Evolutionary conservation across 2,113 vertebrate species (phyloP).

Genomic region (Romanogobio albipinnatus): DNA sequence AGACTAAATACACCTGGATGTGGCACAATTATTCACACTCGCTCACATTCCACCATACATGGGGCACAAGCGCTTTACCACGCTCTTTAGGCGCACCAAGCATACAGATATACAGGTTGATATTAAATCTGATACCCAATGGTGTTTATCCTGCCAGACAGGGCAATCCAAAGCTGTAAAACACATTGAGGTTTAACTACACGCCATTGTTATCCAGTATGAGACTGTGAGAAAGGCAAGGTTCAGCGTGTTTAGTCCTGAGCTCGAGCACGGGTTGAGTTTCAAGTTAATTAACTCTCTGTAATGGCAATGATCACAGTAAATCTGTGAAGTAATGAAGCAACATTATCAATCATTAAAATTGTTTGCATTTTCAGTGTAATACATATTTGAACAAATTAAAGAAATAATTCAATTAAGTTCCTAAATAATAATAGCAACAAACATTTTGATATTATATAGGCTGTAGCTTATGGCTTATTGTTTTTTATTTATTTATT

Average conservation of each 20-base stretch:
- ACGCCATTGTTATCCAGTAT: slow-evolving; percentile 32
- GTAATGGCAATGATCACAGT: background rate
- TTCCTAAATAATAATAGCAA: background rate
- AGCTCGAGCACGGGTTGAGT: slow-evolving; percentile 1
- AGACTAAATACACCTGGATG: slow-evolving; percentile 55
- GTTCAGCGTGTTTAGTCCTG: slow-evolving; percentile 26
- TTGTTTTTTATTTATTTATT: too few relatives aligned
- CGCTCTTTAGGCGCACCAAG: slow-evolving; percentile 54
- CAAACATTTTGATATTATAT: too few relatives aligned
- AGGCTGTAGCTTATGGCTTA: too few relatives aligned
- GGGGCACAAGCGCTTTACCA: slow-evolving; percentile 13
- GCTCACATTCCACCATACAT: slow-evolving; percentile 60
- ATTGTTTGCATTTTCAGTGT: background rate
- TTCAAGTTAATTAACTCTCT: slow-evolving; percentile 35
- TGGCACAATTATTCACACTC: slow-evolving; percentile 65
- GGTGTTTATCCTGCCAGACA: slow-evolving; percentile 60
- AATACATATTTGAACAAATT: background rate
- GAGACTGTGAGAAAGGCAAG: slow-evolving; percentile 18
- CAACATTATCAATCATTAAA: background rate
- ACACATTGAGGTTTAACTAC: slow-evolving; percentile 53
- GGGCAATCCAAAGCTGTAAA: slow-evolving; percentile 55
- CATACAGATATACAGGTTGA: slow-evolving; percentile 55
- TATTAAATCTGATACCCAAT: slow-evolving; percentile 68
- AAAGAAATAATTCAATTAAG: background rate
- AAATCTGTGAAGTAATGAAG: slow-evolving; percentile 21